Conservation (phyloP, 1,140 invertebrate genomes). For the Drosophila takahashii region DNA sequence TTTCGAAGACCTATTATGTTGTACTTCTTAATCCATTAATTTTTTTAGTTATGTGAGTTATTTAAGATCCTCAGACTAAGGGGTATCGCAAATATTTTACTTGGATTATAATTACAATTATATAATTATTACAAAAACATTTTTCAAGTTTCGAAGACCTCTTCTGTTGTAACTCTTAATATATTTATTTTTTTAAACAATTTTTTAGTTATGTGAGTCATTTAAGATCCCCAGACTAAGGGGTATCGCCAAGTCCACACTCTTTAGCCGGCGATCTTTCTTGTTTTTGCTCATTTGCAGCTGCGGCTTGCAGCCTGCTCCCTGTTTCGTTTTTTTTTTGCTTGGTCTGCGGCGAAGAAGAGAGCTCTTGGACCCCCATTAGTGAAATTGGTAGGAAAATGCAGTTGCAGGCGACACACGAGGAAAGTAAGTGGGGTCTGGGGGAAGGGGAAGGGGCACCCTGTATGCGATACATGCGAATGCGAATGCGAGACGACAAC, state of each 20-base stretch:
- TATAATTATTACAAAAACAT: too few relatives aligned
- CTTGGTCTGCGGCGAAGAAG: conserved; percentile 13
- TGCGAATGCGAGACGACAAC: conserved; percentile 31
- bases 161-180: too few relatives aligned
- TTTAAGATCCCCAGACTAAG: background rate
- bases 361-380: conserved; percentile 22
- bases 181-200: too few relatives aligned
- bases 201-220: too few relatives aligned
- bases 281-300: conserved; percentile 36
- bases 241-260: conserved; percentile 5
- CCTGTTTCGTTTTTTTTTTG: background rate
- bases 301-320: conserved; percentile 8
- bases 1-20: too few relatives aligned
- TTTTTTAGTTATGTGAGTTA: too few relatives aligned
- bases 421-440: conserved; percentile 1
- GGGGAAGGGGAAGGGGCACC: conserved; percentile 11
- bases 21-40: too few relatives aligned
- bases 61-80: background rate
- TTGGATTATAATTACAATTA: too few relatives aligned
- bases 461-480: conserved; percentile 18
- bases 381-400: conserved; percentile 28
- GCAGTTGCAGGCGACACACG: conserved; percentile 25
- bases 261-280: background rate
- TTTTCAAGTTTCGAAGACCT: too few relatives aligned
- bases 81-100: too few relatives aligned